A percentile compares a stretch with the other conserved stretches of the same genome.
Conservation (phyloP, 2,888 invertebrate genomes). For the Caenorhabditis panamensis region DNA sequence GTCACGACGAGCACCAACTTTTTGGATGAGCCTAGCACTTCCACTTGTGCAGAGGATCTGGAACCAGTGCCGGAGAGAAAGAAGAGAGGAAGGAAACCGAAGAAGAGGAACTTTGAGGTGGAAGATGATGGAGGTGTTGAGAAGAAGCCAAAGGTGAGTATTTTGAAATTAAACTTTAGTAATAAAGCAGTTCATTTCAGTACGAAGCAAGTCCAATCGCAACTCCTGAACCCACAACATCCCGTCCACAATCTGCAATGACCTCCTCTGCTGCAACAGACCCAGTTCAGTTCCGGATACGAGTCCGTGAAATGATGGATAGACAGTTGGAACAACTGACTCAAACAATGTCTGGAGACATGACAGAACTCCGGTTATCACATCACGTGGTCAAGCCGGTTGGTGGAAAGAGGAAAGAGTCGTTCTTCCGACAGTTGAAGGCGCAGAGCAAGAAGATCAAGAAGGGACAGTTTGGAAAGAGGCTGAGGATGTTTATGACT, state of each 20-base stretch:
- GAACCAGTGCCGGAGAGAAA: slow-evolving; percentile 20
- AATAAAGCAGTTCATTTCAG: too few species aligned
- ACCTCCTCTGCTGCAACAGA: background rate
- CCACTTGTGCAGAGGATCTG: slow-evolving; percentile 1
- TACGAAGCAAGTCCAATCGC: too few species aligned
- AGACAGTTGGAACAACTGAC: slow-evolving; percentile 30
- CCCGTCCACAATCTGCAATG: slow-evolving; percentile 4
- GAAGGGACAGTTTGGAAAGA: slow-evolving; percentile 7
- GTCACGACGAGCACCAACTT: slow-evolving; percentile 44
- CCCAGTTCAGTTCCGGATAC: slow-evolving; percentile 42
- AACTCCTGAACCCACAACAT: slow-evolving; percentile 17
- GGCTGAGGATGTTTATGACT: slow-evolving; percentile 18
- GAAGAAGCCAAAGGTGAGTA: slow-evolving; percentile 3
- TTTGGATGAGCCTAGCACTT: slow-evolving; percentile 37
- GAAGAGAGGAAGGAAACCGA: slow-evolving; percentile 23
- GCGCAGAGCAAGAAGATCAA: slow-evolving; percentile 45
- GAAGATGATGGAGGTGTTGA: slow-evolving; percentile 1
- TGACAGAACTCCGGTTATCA: slow-evolving; percentile 22
- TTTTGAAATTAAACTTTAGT: too few species aligned
- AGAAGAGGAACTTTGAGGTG: background rate
- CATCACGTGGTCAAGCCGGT: slow-evolving; percentile 1
- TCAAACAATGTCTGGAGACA: slow-evolving; percentile 32
- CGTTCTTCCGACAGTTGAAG: slow-evolving; percentile 20
- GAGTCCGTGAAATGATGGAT: slow-evolving; percentile 41
- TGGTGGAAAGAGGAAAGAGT: slow-evolving; percentile 29